phyloP scores from a whole-genome alignment of 2,797 vertebrate genomes.

The Pseudochirops cupreus region DNA sequence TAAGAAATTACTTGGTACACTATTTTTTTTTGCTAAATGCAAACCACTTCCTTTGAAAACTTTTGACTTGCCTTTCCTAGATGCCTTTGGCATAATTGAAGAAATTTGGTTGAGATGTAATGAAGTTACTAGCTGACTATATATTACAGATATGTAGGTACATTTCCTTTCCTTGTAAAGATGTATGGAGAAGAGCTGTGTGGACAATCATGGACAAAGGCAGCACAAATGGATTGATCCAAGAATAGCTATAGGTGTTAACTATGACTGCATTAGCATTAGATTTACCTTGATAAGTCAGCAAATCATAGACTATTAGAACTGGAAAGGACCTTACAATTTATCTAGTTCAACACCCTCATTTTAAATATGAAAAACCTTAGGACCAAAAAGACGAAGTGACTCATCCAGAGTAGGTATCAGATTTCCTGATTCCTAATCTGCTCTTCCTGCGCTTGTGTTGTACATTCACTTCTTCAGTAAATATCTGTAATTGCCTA shows the following conservation, averaged over 20 bases:
- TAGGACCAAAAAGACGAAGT: not conserved
- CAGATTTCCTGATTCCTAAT: not conserved
- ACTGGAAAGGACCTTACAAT: conserved; percentile 24
- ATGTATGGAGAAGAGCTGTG: not conserved
- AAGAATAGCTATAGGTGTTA: not conserved
- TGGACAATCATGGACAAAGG: conserved; percentile 20
- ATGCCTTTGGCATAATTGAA: conserved; percentile 64
- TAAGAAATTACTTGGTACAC: conserved; percentile 60
- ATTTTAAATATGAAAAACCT: conserved; percentile 25
- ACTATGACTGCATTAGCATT: not conserved
- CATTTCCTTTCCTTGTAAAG: conserved; percentile 53
- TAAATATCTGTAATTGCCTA: not conserved
- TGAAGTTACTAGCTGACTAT: conserved; percentile 59
- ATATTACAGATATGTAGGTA: conserved; percentile 31
- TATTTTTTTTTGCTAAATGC: conserved; percentile 13
- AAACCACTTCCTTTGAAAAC: conserved; percentile 62
- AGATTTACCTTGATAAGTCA: conserved; percentile 22
- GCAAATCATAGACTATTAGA: not conserved
- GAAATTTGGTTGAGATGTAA: conserved; percentile 60
- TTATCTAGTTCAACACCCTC: not conserved
- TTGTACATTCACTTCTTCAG: not conserved
- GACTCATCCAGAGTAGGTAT: not conserved
- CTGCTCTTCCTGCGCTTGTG: not conserved
- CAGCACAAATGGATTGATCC: not conserved
- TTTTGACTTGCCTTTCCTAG: conserved; percentile 40